Conservation (phyloP, 1,140 invertebrate genomes). For the Cyphomyrmex costatus region DNA sequence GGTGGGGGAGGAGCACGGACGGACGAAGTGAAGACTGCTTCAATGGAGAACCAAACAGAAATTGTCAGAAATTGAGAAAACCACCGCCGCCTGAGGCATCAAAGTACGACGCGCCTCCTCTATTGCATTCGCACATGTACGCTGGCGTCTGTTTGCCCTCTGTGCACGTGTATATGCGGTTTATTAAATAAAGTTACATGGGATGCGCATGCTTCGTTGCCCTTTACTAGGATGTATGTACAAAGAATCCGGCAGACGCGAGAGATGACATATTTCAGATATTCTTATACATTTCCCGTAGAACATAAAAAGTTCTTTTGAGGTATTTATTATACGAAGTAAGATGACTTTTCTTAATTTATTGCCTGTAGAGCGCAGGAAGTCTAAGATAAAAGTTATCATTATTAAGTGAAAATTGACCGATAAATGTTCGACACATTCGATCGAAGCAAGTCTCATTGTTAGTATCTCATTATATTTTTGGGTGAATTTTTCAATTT, state of each 20-base stretch:
- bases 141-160: constrained; percentile 17
- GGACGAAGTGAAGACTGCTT: constrained; percentile 8
- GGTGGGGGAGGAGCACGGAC: not conserved
- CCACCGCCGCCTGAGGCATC: constrained; percentile 55
- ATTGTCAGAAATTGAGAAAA: constrained; percentile 66
- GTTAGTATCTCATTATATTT: too few relatives aligned
- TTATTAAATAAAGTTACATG: constrained; percentile 60
- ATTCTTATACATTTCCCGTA: constrained; percentile 14
- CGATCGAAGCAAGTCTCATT: too few relatives aligned
- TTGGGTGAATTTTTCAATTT: too few relatives aligned
- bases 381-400: not conserved
- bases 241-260: constrained; percentile 24
- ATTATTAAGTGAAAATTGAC: too few relatives aligned
- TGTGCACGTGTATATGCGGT: constrained; percentile 19
- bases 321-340: not conserved
- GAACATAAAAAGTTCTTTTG: not conserved
- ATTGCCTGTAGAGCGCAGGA: not conserved
- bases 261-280: constrained; percentile 52
- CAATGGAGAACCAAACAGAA: constrained; percentile 61
- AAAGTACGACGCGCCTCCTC: constrained; percentile 46
- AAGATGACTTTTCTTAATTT: not conserved
- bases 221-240: not conserved
- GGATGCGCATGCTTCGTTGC: constrained; percentile 48
- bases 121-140: constrained; percentile 19
- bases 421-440: too few relatives aligned